Base-by-base conservation (phyloP, 2,797 vertebrate genomes). In the Hemitrygon akajei region DNA sequence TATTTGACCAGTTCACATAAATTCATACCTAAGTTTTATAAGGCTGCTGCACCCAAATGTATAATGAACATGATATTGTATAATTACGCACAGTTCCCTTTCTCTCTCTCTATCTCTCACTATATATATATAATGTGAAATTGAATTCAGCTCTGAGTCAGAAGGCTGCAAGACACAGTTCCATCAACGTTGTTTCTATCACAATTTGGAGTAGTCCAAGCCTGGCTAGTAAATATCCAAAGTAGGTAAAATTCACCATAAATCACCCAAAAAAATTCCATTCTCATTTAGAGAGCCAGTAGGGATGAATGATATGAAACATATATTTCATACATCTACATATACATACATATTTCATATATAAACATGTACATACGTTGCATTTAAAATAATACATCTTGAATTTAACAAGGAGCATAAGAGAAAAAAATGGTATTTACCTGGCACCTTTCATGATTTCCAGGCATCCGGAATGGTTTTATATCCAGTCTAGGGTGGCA, bases 141-240 rank as follows among this genome's bases (percentile, higher is more conserved):
- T 84, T 84, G 47, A 84, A 84, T n/a, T 7, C 58, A 63, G 84
- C 27, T 84, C 47, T 84, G 10, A 84, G 56, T 82, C 7, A 82
- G 10, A 47, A 37, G 81, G 81, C 81, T 22, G 25, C 81, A 58
- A 84, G 81, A 56, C 25, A 56, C 22, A 20, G 47, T 58, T 84
- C 81, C 58, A 47, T 84, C 81, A 84, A 47, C 12, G n/a, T 10
- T n/a, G 16, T 27, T 56, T 11, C 16, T 16, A 0, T 60, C n/a
- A 87, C 60, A 60, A 87, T 87, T 12, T 87, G 56, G n/a, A 87
- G 56, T 63, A n/a, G 14, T 87, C 84, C n/a, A 30, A 87, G 84
- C 5, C 3, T 27, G 60, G 30, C 76, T n/a, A 7, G 58, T 18
- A n/a, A 16, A 6, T 87, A 87, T 87, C 84, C 30, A 63, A 87